Base-by-base conservation (phyloP, 2,113 vertebrate species). In the Garra rufa region DNA sequence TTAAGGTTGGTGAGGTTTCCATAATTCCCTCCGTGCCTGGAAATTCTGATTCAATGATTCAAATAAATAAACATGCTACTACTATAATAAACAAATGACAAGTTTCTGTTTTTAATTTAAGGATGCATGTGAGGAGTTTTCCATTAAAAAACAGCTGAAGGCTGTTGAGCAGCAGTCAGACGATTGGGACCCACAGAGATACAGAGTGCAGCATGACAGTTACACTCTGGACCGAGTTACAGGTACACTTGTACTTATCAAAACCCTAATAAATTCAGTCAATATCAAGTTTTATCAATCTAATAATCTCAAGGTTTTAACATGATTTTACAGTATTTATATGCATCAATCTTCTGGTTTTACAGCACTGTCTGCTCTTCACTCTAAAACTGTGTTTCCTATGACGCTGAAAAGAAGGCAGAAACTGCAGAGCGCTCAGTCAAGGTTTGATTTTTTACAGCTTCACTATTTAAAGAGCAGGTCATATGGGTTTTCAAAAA, bases 71-170 rank as follows among this genome's bases (percentile, higher is more conserved):
- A 4, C n/a, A 3, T 21, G 4, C 9, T 41, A 69, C 7, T 8
- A 43, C 9, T 55, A 28, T 73, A 10, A 38, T 6, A 0, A 30
- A 9, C 4, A 43, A 78, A 61, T 14, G 0, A 61, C 52, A 81
- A 30, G 52, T 9, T 6, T 71, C 6, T 30, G 24, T 83, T 85
- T 84, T 48, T 57, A 52, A 9, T 71, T 85, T 24, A 83, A 97
- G 96, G 90, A 89, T 61, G 95, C 95, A 77, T 96, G 96, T 92
- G 92, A 94, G 75, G 41, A 77, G 0, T 97, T 97, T 83, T 76
- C 91, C 0, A 82, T 97, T 82, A 88, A 61, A 57, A 93, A 91
- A 55, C 91, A 91, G 85, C 50, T 96, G 71, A 93, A 94, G 76
- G 88, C 88, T 63, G 79, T 82, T 0, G 94, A 94, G 46, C 93